Percentiles rank a stretch among this genome's conserved stretches.
phyloP scores from a whole-genome alignment of 2,888 invertebrate genomes.

The Polyommatus iphigenia region DNA sequence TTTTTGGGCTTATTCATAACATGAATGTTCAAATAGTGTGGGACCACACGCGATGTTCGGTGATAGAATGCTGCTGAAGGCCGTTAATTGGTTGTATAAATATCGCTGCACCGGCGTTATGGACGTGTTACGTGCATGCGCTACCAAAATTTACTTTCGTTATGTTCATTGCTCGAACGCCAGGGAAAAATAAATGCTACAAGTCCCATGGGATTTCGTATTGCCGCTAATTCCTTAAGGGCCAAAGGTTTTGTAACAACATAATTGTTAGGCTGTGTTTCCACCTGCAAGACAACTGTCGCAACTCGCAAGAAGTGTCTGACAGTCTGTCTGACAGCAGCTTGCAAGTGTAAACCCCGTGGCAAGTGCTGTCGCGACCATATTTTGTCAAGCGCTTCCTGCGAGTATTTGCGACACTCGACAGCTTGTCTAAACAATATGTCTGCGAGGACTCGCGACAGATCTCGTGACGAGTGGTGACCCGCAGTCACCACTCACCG shows the following conservation, averaged over 20 bases:
- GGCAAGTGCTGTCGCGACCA: too few relatives aligned
- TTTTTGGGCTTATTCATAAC: slow-evolving; percentile 14
- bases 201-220: not conserved
- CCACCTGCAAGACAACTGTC: too few relatives aligned
- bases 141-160: slow-evolving; percentile 16
- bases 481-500: too few relatives aligned
- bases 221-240: not conserved
- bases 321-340: too few relatives aligned
- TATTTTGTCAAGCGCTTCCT: too few relatives aligned
- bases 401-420: too few relatives aligned
- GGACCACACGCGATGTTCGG: slow-evolving; percentile 6
- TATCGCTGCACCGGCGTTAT: slow-evolving; percentile 8
- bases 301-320: too few relatives aligned
- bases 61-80: slow-evolving; percentile 11
- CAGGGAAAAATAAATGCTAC: not conserved
- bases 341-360: too few relatives aligned
- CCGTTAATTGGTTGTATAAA: slow-evolving; percentile 17
- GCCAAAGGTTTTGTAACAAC: not conserved
- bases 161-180: slow-evolving; percentile 3
- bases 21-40: not conserved
- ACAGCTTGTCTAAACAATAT: too few relatives aligned
- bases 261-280: too few relatives aligned
- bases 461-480: too few relatives aligned
- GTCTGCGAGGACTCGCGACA: too few relatives aligned
- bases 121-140: slow-evolving; percentile 10